Percentiles rank a stretch among this genome's conserved stretches.
Conservation (phyloP, 1,140 invertebrate genomes). For the Drosophila bocki region DNA sequence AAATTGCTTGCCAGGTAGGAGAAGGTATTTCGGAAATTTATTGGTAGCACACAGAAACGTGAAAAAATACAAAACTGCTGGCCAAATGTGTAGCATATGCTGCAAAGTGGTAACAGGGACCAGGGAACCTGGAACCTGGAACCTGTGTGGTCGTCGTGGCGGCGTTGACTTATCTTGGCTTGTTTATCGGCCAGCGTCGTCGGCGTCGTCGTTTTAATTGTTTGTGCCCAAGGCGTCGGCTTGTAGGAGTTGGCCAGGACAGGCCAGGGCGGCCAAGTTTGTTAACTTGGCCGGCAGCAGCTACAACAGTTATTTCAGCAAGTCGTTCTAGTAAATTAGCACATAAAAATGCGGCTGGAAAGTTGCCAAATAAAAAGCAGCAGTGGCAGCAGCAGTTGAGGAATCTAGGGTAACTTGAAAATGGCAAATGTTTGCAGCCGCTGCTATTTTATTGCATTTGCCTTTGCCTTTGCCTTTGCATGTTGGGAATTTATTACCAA, state of each 20-base stretch:
- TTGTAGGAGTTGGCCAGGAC: conserved; percentile 61
- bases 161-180: conserved; percentile 68
- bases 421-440: conserved; percentile 63
- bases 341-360: conserved; percentile 65
- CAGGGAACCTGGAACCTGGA: conserved; percentile 3
- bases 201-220: conserved; percentile 72
- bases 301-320: conserved; percentile 70
- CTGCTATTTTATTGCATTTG: conserved; percentile 75
- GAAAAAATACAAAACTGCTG: conserved; percentile 39
- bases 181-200: conserved; percentile 66
- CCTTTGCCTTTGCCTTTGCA: conserved; percentile 59
- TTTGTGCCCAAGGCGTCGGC: conserved; percentile 68
- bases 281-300: conserved; percentile 9
- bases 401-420: conserved; percentile 76
- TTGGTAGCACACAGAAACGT: conserved; percentile 59
- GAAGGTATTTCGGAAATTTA: conserved; percentile 77
- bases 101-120: conserved; percentile 31
- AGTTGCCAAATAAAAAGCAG: conserved; percentile 63
- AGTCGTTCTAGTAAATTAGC: conserved; percentile 72
- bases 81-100: conserved; percentile 72
- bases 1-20: conserved; percentile 65
- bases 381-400: conserved; percentile 18
- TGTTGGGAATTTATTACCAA: conserved; percentile 73
- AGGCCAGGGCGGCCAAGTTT: conserved; percentile 8
- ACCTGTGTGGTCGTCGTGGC: conserved; percentile 67